phyloP scores from a whole-genome alignment of 2,797 vertebrate genomes.

The Muraenolepis orangiensis region DNA sequence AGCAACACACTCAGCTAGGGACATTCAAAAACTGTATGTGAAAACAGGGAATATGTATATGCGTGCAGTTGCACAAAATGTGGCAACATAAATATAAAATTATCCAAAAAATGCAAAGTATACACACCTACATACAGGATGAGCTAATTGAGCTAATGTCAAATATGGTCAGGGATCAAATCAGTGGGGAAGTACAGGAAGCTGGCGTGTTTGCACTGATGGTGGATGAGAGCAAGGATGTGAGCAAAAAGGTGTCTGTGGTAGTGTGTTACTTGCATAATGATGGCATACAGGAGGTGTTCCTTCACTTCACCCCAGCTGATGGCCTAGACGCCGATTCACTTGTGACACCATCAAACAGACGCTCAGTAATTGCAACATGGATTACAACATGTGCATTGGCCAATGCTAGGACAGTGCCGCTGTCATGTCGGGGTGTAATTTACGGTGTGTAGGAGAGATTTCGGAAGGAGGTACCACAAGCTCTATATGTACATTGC shows the following conservation, averaged over 20 bases:
- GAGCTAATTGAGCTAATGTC: too few species aligned
- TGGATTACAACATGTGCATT: background rate
- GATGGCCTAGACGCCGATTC: constrained; percentile 13
- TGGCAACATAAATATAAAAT: too few species aligned
- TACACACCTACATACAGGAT: too few species aligned
- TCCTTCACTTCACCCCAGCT: background rate
- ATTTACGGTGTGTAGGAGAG: constrained; percentile 13
- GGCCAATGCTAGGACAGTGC: constrained; percentile 14
- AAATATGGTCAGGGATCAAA: background rate
- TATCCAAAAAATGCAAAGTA: too few species aligned
- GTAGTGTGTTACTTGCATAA: background rate
- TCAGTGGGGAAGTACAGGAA: background rate
- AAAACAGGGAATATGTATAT: too few species aligned
- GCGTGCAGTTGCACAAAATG: too few species aligned
- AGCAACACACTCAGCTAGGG: too few species aligned
- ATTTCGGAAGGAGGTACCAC: constrained; percentile 8
- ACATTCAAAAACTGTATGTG: too few species aligned
- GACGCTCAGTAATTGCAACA: constrained; percentile 11
- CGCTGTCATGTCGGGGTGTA: constrained; percentile 1
- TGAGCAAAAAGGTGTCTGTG: background rate
- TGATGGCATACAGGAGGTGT: background rate
- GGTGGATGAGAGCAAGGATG: background rate
- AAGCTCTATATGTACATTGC: background rate
- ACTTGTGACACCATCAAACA: background rate
- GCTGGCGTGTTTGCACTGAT: background rate